Conservation (phyloP, 2,113 vertebrate genomes). For the Strigops habroptila region DNA sequence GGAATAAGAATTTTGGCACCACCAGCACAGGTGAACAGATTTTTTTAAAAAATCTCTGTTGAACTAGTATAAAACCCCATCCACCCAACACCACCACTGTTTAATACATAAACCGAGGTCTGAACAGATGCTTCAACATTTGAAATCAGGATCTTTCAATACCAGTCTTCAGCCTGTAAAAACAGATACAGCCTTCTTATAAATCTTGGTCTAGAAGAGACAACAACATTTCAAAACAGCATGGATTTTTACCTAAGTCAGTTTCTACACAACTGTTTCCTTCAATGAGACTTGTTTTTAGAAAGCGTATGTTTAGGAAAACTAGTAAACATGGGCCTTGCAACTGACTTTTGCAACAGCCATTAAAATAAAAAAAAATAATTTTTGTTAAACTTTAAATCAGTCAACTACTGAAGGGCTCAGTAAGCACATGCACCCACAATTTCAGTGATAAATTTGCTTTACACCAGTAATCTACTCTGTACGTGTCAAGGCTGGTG, state of each 20-base stretch:
- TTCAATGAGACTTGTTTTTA: background rate
- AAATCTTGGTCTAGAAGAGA: background rate
- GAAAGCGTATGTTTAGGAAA: background rate
- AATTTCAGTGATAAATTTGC: background rate
- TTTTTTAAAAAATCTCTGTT: background rate
- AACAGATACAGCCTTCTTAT: background rate
- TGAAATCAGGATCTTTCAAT: background rate
- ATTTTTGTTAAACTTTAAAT: background rate
- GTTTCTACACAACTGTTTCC: background rate
- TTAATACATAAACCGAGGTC: background rate
- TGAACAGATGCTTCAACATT: background rate
- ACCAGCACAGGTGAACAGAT: background rate
- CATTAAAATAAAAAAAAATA: background rate
- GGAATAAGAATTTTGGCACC: background rate
- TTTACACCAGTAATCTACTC: background rate
- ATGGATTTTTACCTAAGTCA: background rate
- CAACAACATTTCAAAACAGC: background rate
- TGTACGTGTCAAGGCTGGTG: background rate
- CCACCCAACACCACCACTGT: background rate
- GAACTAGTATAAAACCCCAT: background rate
- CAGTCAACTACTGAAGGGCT: background rate
- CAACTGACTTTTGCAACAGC: background rate
- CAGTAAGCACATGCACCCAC: accelerated
- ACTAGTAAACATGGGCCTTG: background rate
- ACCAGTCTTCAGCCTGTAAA: background rate